A percentile compares a stretch with the other conserved stretches of the same genome.
Conservation (phyloP, 2,888 invertebrate species). For the Ommatoiulus sabulosus region DNA sequence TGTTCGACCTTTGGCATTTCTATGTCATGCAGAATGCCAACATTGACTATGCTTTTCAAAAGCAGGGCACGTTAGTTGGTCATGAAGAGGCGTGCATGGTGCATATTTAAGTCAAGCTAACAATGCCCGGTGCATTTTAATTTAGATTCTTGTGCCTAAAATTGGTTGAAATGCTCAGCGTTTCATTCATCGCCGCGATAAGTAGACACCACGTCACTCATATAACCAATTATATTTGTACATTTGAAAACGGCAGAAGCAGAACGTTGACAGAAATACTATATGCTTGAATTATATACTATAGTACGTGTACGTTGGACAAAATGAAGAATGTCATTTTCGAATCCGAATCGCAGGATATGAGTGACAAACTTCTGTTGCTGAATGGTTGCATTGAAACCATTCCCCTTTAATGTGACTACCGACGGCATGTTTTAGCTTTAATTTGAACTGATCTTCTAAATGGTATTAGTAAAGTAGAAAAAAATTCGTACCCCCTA, state of each 20-base stretch:
- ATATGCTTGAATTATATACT: neutral
- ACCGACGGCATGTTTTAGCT: too few relatives aligned
- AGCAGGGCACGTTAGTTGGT: neutral
- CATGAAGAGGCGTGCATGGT: neutral
- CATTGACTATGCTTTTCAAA: neutral
- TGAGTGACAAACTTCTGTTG: too few relatives aligned
- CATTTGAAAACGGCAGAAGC: neutral
- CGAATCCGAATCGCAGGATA: neutral
- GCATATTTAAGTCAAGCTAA: neutral
- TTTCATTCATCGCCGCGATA: neutral
- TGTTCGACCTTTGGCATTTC: conserved; percentile 8
- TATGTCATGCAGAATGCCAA: neutral
- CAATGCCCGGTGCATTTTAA: neutral
- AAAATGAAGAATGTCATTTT: neutral
- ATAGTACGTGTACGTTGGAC: too few relatives aligned
- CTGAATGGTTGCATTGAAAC: too few relatives aligned
- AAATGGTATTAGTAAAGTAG: too few relatives aligned
- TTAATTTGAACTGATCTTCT: too few relatives aligned
- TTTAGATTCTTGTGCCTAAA: neutral
- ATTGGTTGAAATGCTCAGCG: neutral
- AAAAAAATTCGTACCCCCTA: too few relatives aligned
- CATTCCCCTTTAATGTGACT: too few relatives aligned
- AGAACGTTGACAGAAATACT: neutral
- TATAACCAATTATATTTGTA: neutral
- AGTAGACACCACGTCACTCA: neutral